A percentile compares a stretch with the other conserved stretches of the same genome.
These are phyloP conservation scores for Clunio marinus DNA, from an alignment of 2,888 invertebrate species.

Conservation along the genomic window DNA sequence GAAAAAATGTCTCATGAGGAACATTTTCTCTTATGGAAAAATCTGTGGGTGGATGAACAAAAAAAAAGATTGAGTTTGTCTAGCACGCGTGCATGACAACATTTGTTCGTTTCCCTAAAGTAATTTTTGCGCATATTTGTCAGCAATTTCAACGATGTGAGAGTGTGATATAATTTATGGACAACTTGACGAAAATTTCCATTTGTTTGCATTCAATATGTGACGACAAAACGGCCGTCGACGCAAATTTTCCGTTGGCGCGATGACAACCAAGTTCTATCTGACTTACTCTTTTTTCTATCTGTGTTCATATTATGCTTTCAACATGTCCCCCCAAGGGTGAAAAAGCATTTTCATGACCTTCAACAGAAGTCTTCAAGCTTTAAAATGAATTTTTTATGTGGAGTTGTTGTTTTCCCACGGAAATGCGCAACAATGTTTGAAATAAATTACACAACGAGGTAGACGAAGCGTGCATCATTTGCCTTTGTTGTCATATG, in stretches of 20 bases:
- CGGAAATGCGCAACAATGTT: constrained; percentile 1
- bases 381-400: neutral
- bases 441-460: no score
- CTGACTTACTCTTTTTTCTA: neutral
- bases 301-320: neutral
- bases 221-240: neutral
- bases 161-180: constrained; percentile 3
- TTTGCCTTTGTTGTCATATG: no score
- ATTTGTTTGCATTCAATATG: neutral
- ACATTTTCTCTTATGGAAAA: no score
- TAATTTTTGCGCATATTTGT: neutral
- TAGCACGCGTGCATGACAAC: neutral
- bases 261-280: neutral
- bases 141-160: neutral
- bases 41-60: neutral
- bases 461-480: no score
- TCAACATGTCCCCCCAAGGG: no score
- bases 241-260: neutral
- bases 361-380: neutral
- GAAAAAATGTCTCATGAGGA: no score
- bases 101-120: neutral
- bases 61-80: neutral
- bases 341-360: neutral
- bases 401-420: no score
- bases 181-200: neutral